Percentiles rank a stretch among this genome's conserved stretches.
These are phyloP conservation scores for Drosophila oshimai DNA, from an alignment of 1,140 invertebrate genomes.

Conservation along the genomic window DNA sequence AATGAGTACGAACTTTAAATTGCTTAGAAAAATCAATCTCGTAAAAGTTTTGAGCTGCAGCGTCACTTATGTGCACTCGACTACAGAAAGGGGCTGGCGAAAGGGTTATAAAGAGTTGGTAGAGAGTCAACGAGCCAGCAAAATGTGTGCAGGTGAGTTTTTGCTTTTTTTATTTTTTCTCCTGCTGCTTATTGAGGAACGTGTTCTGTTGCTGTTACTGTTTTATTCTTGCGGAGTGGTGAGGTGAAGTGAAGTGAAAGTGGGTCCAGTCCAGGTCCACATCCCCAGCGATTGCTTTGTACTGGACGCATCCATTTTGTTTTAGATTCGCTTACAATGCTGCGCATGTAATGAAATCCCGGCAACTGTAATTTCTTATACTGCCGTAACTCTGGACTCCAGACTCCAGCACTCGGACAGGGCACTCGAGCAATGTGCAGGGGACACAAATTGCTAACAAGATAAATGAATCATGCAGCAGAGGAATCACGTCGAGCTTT, in stretches of 20 bases:
- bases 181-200: conserved; percentile 59
- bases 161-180: conserved; percentile 18
- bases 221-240: not conserved
- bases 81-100: not conserved
- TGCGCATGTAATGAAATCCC: conserved; percentile 42
- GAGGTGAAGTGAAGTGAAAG: not conserved
- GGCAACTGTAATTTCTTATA: conserved; percentile 38
- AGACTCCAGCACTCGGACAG: not conserved
- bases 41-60: conserved; percentile 69
- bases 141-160: conserved; percentile 35
- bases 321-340: conserved; percentile 42
- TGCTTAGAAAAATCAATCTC: conserved; percentile 80
- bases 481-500: conserved; percentile 42
- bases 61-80: conserved; percentile 64
- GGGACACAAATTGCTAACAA: conserved; percentile 50
- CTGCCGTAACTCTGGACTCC: conserved; percentile 4
- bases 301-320: conserved; percentile 47
- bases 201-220: conserved; percentile 35
- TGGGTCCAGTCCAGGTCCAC: not conserved
- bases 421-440: conserved; percentile 24
- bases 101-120: not conserved
- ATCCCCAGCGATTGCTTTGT: conserved; percentile 26
- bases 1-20: conserved; percentile 68
- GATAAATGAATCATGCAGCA: conserved; percentile 47
- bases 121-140: conserved; percentile 66